Evolutionary conservation across 2,888 invertebrate species (phyloP), one percentile per base, ranked within the genome.

Genomic region (Patella caerulea): DNA sequence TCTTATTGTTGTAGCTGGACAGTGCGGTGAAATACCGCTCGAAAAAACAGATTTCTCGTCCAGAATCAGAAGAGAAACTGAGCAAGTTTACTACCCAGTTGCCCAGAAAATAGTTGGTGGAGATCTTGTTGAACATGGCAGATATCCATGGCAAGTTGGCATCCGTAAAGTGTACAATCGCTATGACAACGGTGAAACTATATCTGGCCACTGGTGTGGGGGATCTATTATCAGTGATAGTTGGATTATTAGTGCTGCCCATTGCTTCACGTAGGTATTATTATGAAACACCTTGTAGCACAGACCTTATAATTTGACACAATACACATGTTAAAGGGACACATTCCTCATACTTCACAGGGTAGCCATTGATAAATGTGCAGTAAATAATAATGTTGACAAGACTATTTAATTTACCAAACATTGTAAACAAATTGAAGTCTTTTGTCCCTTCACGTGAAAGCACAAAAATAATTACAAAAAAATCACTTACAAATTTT

Each of bases 161-260:
- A 82, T 90, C 14, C 71, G 84, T 45, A 80, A 79, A 34, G 52
- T 79, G 7, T 55, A 78, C 14, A 72, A 77, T 12, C 15, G 56
- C 11, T 74, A 74, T 24, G 24, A 70, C 29, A 74, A 79, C 70
- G 78, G 80, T 14, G 71, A 70, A 53, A 29, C 71, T 17, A 74
- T 79, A 19, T 77, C 77, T 29, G 45, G 79, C 11, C 88, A 88
- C 75, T 86, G 83, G 82, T 90, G 90, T 84, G 90, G 91, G 9
- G 91, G 86, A 15, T 88, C 89, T 55, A 86, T 89, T 52, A 74
- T 89, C 59, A 84, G 83, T 81, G 85, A 88, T 71, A 79, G 84
- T 76, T 91, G 91, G 91, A 81, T 91, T 9, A 83, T 91, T 54
- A 88, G 87, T 77, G 91, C 91, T 29, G 91, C 90, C 7, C 91